A percentile compares a stretch with the other conserved stretches of the same genome.
Evolutionary conservation across 2,797 vertebrate species (phyloP).

Genomic region (Threskiornis aethiopicus): DNA sequence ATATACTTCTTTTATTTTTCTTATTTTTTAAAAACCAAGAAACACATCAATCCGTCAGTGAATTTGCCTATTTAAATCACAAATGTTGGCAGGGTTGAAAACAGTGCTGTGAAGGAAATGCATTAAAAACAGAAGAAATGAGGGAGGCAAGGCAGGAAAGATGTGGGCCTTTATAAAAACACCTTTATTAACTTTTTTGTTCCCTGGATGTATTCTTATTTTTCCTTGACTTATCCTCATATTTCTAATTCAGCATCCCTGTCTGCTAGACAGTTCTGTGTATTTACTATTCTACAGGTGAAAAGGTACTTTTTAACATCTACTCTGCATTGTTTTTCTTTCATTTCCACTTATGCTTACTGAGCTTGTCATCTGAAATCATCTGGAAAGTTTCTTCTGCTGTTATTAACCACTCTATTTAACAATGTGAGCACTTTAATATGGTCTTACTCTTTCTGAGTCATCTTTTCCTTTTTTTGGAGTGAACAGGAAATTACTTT

Average conservation of each 20-base stretch:
- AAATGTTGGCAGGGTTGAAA: neutral
- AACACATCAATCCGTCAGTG: neutral
- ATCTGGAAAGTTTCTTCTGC: slow-evolving; percentile 4
- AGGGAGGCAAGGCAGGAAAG: fast-evolving
- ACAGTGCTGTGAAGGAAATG: neutral
- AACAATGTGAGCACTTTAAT: neutral
- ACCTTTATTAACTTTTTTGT: neutral
- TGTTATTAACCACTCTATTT: slow-evolving; percentile 39
- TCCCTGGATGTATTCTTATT: neutral
- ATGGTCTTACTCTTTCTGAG: fast-evolving
- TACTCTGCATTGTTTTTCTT: neutral
- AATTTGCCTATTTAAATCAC: neutral
- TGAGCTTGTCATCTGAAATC: slow-evolving; percentile 17
- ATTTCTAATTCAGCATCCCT: neutral
- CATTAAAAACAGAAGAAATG: neutral
- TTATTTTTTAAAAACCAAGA: neutral
- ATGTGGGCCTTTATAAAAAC: neutral
- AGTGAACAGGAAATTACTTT: neutral
- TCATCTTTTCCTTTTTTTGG: neutral
- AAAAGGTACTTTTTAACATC: neutral
- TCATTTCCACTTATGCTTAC: neutral
- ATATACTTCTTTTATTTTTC: neutral
- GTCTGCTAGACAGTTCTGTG: neutral
- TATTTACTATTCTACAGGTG: neutral
- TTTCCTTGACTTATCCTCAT: neutral